Evolutionary conservation across 2,888 invertebrate species (phyloP), one percentile per base, ranked within the genome.

Genomic region (Brachynemurus nebulosus): DNA sequence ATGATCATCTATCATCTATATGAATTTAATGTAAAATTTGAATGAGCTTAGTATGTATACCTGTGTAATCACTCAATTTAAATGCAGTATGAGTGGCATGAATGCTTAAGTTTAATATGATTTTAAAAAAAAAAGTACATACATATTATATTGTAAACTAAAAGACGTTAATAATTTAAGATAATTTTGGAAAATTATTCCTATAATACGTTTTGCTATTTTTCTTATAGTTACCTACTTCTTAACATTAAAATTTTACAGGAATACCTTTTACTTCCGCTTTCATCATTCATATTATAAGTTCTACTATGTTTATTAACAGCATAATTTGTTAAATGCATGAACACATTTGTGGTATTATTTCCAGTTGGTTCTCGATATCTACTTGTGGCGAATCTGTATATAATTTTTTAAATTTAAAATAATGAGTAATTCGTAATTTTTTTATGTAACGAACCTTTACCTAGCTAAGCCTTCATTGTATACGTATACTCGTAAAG

Each of bases 291-390:
- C 47, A 80, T 73, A 23, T 86, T 78, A 58, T 86, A 92, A 47
- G 85, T 85, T 17, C 83, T 74, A 58, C 86, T 91, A 58, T 86
- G 84, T 60, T 89, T 91, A 62, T 93, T 93, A 14, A 93, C 80
- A 1, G 93, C 86, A 60, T 93, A 93, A 65, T 93, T 93, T 8
- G 93, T 93, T 47, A 93, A 67, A 60, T 93, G 93, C 92, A 93
- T 93, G 59, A 82, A 92, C 12, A 90, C 80, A 60, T 93, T 91
- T 1, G 80, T 78, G 6, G 83, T 78, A 57, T 93, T 93, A 50
- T 78, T 76, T 11, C 76, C 70, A 23, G 76, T 83, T 0, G 92
- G 92, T 55, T 88, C 86, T 45, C 79, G 80, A 59, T 93, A 93
- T 51, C 84, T 75, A 53, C 79, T 82, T 2, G 93, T 93, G 2